Evolutionary conservation across 2,797 vertebrate genomes (phyloP), one percentile per base, ranked within the genome.

Genomic region (Leptoclinus maculatus): DNA sequence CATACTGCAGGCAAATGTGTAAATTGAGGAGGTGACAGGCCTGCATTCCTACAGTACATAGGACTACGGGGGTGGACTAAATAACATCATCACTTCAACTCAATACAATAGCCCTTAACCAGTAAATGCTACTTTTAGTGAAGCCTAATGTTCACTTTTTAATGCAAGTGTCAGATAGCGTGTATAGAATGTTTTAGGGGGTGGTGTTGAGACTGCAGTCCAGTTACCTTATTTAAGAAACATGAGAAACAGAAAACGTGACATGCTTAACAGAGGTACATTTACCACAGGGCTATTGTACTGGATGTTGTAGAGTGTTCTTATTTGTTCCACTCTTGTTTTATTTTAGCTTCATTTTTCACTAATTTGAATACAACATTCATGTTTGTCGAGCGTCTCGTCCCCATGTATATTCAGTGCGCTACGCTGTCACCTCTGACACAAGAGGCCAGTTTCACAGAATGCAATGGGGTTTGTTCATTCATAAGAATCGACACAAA

Each of bases 1-100:
- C 76, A 75, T 74, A 80, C 83, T 69, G 57, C 69, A 75, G 58
- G 64, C 59, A 67, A 62, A 78, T 72, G 49, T 86, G 74, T 78
- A 88, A 88, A 86, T 88, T 87, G 86, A 73, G 70, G 49, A 71
- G 75, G 41, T 78, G 78, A 79, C 76, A 74, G 62, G 62, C 29
- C 47, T 34, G 66, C 63, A 72, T 79, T 82, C 59, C 76, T 68
- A 68, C 19, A 65, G 45, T 68, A 76, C 39, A 59, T 23, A 69
- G 17, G 59, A 66, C 74, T 66, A 64, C 66, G 45, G 59, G 77
- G 79, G 64, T 56, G 75, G 62, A 65, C 67, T 74, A 74, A 87
- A 84, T 66, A 82, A 72, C 77, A 72, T 62, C 47, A 74, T 74
- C 60, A 71, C 62, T 75, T 79, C 47, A 74, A 64, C 43, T 27